Percentiles rank a stretch among this genome's conserved stretches.
phyloP scores from a whole-genome alignment of 2,888 invertebrate genomes.

The Tinea pellionella region DNA sequence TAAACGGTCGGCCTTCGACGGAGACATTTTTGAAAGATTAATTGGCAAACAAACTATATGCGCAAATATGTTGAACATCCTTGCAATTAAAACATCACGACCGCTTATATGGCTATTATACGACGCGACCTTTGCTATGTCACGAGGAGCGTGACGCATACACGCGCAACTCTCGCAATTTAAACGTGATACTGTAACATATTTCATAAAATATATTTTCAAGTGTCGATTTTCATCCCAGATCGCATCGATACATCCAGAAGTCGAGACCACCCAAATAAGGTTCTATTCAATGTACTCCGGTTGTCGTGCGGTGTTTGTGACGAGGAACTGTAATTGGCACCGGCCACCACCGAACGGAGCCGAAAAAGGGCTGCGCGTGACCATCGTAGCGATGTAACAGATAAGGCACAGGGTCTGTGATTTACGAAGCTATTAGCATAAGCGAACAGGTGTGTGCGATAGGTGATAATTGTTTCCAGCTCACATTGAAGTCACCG shows the following conservation, averaged over 20 bases:
- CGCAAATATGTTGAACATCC: background rate
- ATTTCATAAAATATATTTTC: background rate
- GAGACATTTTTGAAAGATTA: constrained; percentile 26
- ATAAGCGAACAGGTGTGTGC: constrained; percentile 42
- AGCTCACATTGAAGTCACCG: background rate
- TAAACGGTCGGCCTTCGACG: constrained; percentile 40
- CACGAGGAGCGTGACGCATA: background rate
- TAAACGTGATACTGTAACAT: background rate
- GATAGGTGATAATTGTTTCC: constrained; percentile 36
- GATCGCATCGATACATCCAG: background rate
- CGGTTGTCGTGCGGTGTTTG: constrained; percentile 15
- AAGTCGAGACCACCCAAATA: constrained; percentile 21
- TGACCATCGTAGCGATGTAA: constrained; percentile 19
- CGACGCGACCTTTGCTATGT: background rate
- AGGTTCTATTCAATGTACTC: constrained; percentile 18
- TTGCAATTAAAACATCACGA: constrained; percentile 7
- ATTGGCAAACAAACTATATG: constrained; percentile 10
- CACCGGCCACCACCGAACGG: constrained; percentile 17
- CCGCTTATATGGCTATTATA: constrained; percentile 6
- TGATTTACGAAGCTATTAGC: constrained; percentile 32
- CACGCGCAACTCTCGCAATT: background rate
- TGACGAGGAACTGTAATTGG: constrained; percentile 24
- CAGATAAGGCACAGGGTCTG: constrained; percentile 17
- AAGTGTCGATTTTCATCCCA: background rate
- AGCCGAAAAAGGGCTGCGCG: constrained; percentile 24